Percentiles rank a stretch among this genome's conserved stretches.
Evolutionary conservation across 2,888 invertebrate species (phyloP).

Genomic region (Drosophila incognita): DNA sequence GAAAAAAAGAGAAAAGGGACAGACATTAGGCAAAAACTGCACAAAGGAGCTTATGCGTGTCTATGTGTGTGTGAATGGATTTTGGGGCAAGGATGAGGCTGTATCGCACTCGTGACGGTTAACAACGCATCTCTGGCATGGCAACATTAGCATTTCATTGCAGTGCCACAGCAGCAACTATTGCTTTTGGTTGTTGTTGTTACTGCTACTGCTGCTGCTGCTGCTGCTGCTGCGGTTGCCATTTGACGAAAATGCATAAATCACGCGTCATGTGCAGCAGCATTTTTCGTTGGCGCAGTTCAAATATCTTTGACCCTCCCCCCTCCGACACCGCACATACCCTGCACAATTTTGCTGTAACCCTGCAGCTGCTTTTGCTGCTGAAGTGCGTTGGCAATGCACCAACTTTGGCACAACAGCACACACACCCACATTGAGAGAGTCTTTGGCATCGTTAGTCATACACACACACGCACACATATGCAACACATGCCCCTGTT

Average conservation of each 20-base stretch:
- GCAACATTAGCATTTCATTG: conserved; percentile 79
- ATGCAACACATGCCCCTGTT: conserved; percentile 78
- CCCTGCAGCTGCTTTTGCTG: conserved; percentile 14
- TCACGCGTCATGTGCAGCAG: conserved; percentile 77
- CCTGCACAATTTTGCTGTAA: background rate
- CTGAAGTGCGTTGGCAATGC: conserved; percentile 76
- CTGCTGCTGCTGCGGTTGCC: conserved; percentile 64
- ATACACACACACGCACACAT: conserved; percentile 18
- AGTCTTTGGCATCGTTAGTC: conserved; percentile 63
- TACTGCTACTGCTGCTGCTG: conserved; percentile 22
- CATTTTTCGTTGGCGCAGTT: conserved; percentile 67
- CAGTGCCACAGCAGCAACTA: conserved; percentile 47
- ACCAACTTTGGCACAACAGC: conserved; percentile 56
- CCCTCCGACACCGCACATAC: background rate
- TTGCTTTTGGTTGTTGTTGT: conserved; percentile 38
- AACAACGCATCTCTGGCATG: conserved; percentile 69
- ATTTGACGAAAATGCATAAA: conserved; percentile 78
- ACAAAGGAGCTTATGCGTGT: background rate
- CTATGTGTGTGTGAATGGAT: conserved; percentile 11
- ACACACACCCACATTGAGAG: conserved; percentile 27
- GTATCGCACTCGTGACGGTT: conserved; percentile 50
- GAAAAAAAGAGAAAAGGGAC: conserved; percentile 44
- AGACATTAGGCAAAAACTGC: conserved; percentile 46
- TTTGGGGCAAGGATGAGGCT: conserved; percentile 34
- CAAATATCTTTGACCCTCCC: conserved; percentile 59